Conservation (phyloP, 2,113 vertebrate species). For the Sturnus vulgaris region DNA sequence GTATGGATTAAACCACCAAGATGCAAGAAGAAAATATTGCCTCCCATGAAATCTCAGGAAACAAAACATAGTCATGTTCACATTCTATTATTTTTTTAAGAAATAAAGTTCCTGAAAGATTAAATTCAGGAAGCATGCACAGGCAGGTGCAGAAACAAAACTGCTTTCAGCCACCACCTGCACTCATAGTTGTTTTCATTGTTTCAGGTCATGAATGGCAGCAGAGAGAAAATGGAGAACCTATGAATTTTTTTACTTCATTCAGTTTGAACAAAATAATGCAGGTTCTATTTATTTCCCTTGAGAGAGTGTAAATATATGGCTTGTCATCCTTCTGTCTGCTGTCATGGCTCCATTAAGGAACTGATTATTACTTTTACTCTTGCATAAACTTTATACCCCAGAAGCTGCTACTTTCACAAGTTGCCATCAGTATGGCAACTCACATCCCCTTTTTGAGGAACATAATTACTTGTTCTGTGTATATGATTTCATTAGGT, state of each 20-base stretch:
- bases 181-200: neutral
- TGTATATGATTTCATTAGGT: neutral
- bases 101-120: neutral
- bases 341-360: neutral
- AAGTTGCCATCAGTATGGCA: neutral
- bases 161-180: slow-evolving; percentile 20
- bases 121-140: slow-evolving; percentile 21
- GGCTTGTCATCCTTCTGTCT: neutral
- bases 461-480: neutral
- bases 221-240: neutral
- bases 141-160: neutral
- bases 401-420: neutral
- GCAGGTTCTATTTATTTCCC: neutral
- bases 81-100: neutral
- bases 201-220: neutral
- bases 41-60: neutral
- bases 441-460: neutral
- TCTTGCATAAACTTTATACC: neutral
- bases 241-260: neutral
- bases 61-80: neutral
- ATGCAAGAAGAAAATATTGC: neutral
- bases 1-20: neutral
- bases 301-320: neutral
- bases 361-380: neutral
- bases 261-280: neutral